Conservation (phyloP, 2,888 invertebrate species). For the Xestia ashworthii region DNA sequence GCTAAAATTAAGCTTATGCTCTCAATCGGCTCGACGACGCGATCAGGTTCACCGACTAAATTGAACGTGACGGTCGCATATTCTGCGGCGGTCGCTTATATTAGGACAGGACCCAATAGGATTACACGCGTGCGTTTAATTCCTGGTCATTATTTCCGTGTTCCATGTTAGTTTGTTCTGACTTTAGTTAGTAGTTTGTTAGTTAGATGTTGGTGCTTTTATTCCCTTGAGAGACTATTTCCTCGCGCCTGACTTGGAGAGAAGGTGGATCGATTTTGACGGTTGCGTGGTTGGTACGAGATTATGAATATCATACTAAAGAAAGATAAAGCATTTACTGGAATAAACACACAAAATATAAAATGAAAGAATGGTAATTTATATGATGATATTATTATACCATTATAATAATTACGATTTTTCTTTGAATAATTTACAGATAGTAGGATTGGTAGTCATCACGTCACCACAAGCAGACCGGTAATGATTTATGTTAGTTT, state of each 20-base stretch:
- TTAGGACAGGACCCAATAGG: conserved; percentile 2
- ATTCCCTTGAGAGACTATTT: not conserved
- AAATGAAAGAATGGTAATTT: not conserved
- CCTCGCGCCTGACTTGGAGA: not conserved
- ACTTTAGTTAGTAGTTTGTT: conserved; percentile 35
- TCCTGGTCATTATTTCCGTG: conserved; percentile 46
- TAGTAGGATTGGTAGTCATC: not conserved
- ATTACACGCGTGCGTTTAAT: conserved; percentile 55
- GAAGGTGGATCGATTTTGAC: not conserved
- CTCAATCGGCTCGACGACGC: not conserved
- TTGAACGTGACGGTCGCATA: not conserved
- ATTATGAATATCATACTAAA: not conserved
- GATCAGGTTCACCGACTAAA: not conserved
- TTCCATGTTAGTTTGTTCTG: conserved; percentile 37
- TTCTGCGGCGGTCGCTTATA: not conserved
- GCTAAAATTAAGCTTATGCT: not conserved
- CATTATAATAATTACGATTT: not conserved
- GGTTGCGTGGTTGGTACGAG: not conserved
- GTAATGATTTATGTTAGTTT: not conserved
- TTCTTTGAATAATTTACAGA: not conserved
- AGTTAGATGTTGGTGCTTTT: conserved; percentile 24
- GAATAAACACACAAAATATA: no score
- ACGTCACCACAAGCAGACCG: not conserved
- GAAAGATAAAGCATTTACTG: no score
- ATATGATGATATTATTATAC: not conserved